Conservation (phyloP, 2,113 vertebrate species). For the Cisticola juncidis region DNA sequence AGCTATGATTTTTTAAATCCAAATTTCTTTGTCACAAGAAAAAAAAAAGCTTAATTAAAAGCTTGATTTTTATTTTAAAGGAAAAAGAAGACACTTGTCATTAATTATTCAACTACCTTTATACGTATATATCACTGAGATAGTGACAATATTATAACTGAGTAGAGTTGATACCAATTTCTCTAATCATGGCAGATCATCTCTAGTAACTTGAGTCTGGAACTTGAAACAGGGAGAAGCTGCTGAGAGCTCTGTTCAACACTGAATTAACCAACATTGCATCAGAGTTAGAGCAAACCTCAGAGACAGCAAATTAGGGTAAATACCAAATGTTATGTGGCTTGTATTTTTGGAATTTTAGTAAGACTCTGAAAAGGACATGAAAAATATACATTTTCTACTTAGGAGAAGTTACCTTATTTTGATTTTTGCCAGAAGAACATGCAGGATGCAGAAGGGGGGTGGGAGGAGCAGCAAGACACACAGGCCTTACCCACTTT, state of each 20-base stretch:
- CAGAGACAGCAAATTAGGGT: neutral
- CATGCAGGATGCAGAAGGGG: neutral
- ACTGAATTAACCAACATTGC: neutral
- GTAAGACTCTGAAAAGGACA: neutral
- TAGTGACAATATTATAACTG: neutral
- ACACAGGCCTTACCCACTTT: neutral
- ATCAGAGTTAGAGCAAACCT: neutral
- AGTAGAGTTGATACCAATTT: neutral
- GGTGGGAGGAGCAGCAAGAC: neutral
- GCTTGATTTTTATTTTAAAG: neutral
- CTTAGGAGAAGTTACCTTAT: neutral
- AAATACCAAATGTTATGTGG: neutral
- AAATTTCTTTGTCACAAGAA: neutral
- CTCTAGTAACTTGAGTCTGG: neutral
- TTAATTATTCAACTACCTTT: neutral
- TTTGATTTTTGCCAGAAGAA: neutral
- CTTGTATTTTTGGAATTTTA: neutral
- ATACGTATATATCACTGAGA: neutral
- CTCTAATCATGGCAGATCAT: neutral
- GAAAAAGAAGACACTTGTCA: neutral
- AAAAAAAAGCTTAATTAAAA: neutral
- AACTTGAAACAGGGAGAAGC: neutral
- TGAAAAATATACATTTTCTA: neutral
- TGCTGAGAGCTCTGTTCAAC: neutral
- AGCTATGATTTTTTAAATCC: neutral